A percentile compares a stretch with the other conserved stretches of the same genome.
Evolutionary conservation across 1,140 invertebrate genomes (phyloP).

Genomic region (Bicyclus anynana): DNA sequence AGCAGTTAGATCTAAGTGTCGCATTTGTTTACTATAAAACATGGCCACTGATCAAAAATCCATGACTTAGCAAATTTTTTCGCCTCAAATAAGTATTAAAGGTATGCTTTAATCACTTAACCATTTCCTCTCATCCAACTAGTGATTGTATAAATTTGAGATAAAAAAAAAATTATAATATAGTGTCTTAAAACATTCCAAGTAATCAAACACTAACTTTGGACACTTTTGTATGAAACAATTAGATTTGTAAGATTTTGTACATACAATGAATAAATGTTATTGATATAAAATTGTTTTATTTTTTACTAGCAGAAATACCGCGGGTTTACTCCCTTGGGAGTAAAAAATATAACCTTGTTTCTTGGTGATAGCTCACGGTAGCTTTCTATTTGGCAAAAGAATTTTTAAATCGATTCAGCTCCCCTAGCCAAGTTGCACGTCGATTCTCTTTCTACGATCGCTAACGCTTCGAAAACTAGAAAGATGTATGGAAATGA

Average conservation of each 20-base stretch:
- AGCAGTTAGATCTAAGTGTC: too few relatives aligned
- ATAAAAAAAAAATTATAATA: conserved; percentile 38
- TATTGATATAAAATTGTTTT: conserved; percentile 68
- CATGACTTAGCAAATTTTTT: conserved; percentile 19
- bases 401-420: too few relatives aligned
- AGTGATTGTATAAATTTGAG: conserved; percentile 55
- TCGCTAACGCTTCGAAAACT: too few relatives aligned
- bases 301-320: too few relatives aligned
- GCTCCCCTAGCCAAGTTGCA: too few relatives aligned
- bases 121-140: conserved; percentile 47
- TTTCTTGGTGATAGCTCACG: too few relatives aligned
- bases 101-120: conserved; percentile 56
- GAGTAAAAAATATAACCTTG: too few relatives aligned
- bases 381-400: too few relatives aligned
- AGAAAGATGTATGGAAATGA: too few relatives aligned
- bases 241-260: conserved; percentile 75
- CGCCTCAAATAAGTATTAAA: conserved; percentile 31
- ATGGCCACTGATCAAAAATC: conserved; percentile 30
- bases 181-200: conserved; percentile 77
- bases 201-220: conserved; percentile 73
- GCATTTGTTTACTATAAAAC: too few relatives aligned
- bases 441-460: too few relatives aligned
- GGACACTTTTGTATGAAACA: conserved; percentile 75
- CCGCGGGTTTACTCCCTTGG: background rate
- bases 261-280: conserved; percentile 77